A percentile compares a stretch with the other conserved stretches of the same genome.
Conservation (phyloP, 2,113 vertebrate genomes). For the Hypocryptadius cinnamomeus region DNA sequence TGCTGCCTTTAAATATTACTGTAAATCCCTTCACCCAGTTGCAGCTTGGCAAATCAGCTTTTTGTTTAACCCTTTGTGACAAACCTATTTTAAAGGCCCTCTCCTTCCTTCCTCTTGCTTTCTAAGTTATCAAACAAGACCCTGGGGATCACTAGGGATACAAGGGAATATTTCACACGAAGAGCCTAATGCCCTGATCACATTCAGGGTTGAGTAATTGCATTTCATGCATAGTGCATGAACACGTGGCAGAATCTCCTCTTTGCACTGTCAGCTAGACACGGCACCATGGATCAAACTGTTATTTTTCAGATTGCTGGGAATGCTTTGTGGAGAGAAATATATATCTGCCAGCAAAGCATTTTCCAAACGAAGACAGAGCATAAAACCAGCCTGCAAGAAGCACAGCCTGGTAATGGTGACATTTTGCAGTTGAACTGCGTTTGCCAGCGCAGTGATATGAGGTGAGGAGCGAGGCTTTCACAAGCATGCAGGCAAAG, state of each 20-base stretch:
- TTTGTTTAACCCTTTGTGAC: slow-evolving; percentile 29
- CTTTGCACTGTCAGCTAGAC: slow-evolving; percentile 38
- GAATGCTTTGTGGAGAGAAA: slow-evolving; percentile 28
- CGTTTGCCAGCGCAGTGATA: not conserved
- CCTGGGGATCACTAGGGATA: not conserved
- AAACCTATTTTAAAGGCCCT: not conserved
- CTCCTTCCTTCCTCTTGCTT: not conserved
- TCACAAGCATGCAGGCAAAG: not conserved
- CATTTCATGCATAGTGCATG: slow-evolving; percentile 31
- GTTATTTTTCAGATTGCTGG: slow-evolving; percentile 27
- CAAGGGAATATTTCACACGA: not conserved
- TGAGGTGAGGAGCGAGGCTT: not conserved
- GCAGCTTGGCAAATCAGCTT: not conserved
- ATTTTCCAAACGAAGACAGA: slow-evolving; percentile 53
- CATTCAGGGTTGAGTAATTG: not conserved
- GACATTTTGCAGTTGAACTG: slow-evolving; percentile 23
- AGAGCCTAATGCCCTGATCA: slow-evolving; percentile 9
- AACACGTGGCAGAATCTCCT: not conserved
- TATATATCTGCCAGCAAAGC: slow-evolving; percentile 46
- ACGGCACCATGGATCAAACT: not conserved
- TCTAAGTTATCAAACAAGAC: not conserved
- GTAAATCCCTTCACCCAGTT: not conserved
- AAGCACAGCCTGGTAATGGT: slow-evolving; percentile 1
- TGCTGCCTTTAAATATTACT: not conserved
- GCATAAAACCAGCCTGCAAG: slow-evolving; percentile 23